Evolutionary conservation across 1,140 invertebrate genomes (phyloP).

Genomic region (Solenopsis fugax): DNA sequence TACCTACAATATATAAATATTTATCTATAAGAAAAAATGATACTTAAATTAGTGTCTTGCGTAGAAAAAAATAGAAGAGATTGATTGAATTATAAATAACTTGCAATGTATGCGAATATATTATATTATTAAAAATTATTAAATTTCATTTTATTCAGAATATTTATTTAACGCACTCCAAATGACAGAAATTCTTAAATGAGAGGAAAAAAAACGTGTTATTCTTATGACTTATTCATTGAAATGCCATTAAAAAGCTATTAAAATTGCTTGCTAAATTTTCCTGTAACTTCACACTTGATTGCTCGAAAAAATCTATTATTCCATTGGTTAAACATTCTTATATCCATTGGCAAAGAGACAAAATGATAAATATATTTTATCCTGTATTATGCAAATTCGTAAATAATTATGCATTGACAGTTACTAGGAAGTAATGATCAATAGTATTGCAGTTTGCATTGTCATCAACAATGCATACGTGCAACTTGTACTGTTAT

Average conservation of each 20-base stretch:
- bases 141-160: background rate
- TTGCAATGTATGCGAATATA: background rate
- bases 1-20: too few species aligned
- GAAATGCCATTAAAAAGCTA: background rate
- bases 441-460: background rate
- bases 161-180: background rate
- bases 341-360: background rate
- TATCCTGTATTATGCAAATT: background rate
- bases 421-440: background rate
- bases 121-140: background rate
- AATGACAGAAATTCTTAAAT: background rate
- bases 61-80: background rate
- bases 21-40: too few species aligned
- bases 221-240: background rate
- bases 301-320: background rate
- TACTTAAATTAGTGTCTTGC: background rate
- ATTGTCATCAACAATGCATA: background rate
- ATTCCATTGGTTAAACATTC: slow-evolving; percentile 23
- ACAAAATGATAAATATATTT: background rate
- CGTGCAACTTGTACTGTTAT: background rate
- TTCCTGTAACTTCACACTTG: background rate
- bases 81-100: background rate
- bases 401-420: slow-evolving; percentile 23
- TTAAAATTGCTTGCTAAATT: background rate
- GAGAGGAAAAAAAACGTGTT: background rate